These are phyloP conservation scores for Eidolon helvum DNA, from an alignment of 2,113 vertebrate genomes.

Conservation along the genomic window DNA sequence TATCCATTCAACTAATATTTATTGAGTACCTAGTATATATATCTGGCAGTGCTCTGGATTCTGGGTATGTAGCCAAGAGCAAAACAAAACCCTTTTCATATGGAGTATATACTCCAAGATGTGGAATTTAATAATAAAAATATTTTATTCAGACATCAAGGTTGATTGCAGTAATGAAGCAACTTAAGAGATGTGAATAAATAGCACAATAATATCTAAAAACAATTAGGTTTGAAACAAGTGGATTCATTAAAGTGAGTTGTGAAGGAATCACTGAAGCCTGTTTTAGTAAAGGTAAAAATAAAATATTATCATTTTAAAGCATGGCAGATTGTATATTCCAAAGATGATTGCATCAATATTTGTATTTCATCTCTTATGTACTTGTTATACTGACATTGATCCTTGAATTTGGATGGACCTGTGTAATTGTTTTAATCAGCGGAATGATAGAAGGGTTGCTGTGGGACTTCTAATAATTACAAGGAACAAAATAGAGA, in stretches of 20 bases:
- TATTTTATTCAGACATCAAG: neutral
- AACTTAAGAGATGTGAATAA: constrained; percentile 1
- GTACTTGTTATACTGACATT: neutral
- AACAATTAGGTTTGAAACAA: neutral
- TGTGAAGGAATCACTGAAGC: neutral
- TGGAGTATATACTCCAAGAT: neutral
- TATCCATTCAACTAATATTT: neutral
- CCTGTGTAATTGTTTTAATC: neutral
- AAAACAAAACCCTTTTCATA: neutral
- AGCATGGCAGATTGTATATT: neutral
- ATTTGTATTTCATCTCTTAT: neutral
- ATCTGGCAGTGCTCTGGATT: neutral
- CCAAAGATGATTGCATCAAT: neutral
- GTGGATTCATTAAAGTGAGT: neutral
- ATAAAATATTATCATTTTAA: neutral
- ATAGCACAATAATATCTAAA: neutral
- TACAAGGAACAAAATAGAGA: neutral
- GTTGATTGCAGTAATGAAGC: neutral
- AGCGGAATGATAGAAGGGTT: neutral
- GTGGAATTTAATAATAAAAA: neutral
- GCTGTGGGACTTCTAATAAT: neutral
- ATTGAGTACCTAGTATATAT: neutral
- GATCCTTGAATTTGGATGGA: neutral
- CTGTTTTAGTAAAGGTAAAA: constrained; percentile 3
- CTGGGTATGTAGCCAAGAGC: neutral